Percentiles rank a stretch among this genome's conserved stretches.
These are phyloP conservation scores for Dione juno DNA, from an alignment of 2,888 invertebrate genomes.

Conservation along the genomic window DNA sequence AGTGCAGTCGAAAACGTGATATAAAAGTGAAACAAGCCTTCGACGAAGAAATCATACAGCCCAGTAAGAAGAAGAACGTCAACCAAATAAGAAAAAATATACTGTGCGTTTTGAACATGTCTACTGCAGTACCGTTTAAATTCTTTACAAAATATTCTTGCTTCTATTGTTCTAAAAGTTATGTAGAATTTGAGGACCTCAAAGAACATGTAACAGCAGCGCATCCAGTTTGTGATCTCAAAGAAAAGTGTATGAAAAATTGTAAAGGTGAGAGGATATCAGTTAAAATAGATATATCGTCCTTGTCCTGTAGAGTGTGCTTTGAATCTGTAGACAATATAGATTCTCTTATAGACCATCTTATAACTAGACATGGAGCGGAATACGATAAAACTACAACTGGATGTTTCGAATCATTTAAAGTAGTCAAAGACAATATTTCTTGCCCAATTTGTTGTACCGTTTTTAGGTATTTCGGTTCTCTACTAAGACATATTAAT, in stretches of 20 bases:
- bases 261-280: constrained; percentile 71
- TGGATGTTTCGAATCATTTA: constrained; percentile 68
- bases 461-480: constrained; percentile 69
- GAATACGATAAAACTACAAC: constrained; percentile 66
- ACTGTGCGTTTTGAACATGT: constrained; percentile 71
- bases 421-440: constrained; percentile 69
- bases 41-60: constrained; percentile 45
- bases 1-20: constrained; percentile 61
- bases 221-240: constrained; percentile 69
- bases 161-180: constrained; percentile 72
- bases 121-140: constrained; percentile 72
- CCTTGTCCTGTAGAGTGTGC: constrained; percentile 66
- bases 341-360: constrained; percentile 66
- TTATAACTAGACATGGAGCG: constrained; percentile 64
- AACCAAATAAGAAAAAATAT: constrained; percentile 70
- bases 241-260: constrained; percentile 67
- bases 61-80: constrained; percentile 61
- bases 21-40: constrained; percentile 46
- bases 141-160: constrained; percentile 71
- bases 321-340: constrained; percentile 56
- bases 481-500: constrained; percentile 69
- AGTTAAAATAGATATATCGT: constrained; percentile 69
- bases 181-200: constrained; percentile 68
- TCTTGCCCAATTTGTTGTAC: constrained; percentile 68
- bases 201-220: constrained; percentile 62